A percentile compares a stretch with the other conserved stretches of the same genome.
Conservation (phyloP, 2,888 invertebrate species). For the Drosophila limbata region DNA sequence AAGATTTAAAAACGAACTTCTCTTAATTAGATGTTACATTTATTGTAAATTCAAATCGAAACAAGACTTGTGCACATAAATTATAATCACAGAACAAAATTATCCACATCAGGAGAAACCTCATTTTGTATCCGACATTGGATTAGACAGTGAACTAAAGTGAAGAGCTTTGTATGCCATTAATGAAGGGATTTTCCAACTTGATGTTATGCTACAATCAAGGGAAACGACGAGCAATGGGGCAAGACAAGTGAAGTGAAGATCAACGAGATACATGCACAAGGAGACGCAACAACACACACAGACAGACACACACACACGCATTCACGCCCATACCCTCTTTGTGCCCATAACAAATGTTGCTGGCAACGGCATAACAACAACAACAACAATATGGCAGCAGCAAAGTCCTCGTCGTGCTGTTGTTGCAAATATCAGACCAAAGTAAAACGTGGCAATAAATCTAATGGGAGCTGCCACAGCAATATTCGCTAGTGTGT, state of each 20-base stretch:
- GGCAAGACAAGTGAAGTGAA: constrained; percentile 53
- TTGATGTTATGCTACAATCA: constrained; percentile 54
- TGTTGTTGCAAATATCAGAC: constrained; percentile 57
- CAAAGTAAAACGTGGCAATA: constrained; percentile 82
- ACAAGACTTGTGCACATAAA: background rate
- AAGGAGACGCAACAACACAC: constrained; percentile 2
- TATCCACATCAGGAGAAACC: constrained; percentile 5
- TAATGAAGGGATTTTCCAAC: constrained; percentile 83
- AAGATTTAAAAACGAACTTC: background rate
- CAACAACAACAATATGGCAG: constrained; percentile 16
- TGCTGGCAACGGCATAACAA: constrained; percentile 43
- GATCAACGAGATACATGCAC: constrained; percentile 31
- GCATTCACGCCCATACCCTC: constrained; percentile 18
- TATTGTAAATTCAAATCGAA: background rate
- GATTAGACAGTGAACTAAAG: constrained; percentile 37
- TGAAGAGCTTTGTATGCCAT: constrained; percentile 66
- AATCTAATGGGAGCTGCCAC: constrained; percentile 78
- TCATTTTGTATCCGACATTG: constrained; percentile 16
- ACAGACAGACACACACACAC: constrained; percentile 38
- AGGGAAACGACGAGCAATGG: constrained; percentile 32
- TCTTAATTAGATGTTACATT: background rate
- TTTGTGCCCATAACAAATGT: constrained; percentile 50
- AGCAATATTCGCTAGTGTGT: constrained; percentile 45
- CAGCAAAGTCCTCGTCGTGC: constrained; percentile 28
- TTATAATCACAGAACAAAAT: constrained; percentile 9